A percentile compares a stretch with the other conserved stretches of the same genome.
Evolutionary conservation across 2,113 vertebrate species (phyloP).

Genomic region (Calidris pygmaea): DNA sequence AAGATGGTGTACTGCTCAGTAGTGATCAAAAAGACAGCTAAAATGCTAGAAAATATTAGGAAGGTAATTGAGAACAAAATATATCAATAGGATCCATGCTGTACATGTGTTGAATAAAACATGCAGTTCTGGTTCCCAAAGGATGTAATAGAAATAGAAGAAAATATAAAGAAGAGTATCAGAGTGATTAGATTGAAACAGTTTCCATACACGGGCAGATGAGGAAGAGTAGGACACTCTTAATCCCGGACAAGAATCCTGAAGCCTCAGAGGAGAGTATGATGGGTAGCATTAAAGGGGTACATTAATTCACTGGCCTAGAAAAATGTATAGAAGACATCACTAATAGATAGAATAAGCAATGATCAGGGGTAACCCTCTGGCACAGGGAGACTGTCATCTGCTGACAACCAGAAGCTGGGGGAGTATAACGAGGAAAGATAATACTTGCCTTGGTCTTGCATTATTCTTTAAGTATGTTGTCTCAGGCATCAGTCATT

Average conservation of each 20-base stretch:
- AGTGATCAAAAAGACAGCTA: neutral
- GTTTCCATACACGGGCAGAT: neutral
- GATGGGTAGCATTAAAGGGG: neutral
- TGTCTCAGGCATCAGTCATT: neutral
- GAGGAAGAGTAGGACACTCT: neutral
- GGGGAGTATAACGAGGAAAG: neutral
- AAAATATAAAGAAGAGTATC: neutral
- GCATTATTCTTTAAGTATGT: neutral
- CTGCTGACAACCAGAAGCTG: neutral
- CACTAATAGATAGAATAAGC: neutral
- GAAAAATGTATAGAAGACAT: neutral
- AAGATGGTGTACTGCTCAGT: neutral
- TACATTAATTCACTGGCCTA: neutral
- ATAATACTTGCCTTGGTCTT: neutral
- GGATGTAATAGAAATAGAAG: neutral
- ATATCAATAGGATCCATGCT: neutral
- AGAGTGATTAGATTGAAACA: neutral
- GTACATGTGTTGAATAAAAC: neutral
- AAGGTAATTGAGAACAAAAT: neutral
- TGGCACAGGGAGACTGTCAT: neutral
- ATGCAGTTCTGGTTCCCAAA: neutral
- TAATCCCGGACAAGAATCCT: neutral
- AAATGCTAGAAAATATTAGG: neutral
- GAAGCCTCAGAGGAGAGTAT: neutral
- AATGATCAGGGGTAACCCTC: neutral